phyloP scores from a whole-genome alignment of 2,888 invertebrate species.

The Drosophila borealis region DNA sequence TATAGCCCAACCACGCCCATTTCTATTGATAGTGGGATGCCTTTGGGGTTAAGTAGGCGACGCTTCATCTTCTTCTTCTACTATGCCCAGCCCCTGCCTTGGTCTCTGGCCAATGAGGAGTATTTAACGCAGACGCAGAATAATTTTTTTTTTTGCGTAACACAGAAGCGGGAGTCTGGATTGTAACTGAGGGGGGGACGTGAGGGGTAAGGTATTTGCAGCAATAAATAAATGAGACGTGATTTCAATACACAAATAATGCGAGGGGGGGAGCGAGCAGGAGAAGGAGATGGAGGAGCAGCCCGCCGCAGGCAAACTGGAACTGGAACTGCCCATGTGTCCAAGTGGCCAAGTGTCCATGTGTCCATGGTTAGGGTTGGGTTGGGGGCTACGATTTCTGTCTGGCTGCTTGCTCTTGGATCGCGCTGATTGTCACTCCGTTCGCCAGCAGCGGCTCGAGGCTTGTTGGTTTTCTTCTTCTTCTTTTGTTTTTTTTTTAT shows the following conservation, averaged over 20 bases:
- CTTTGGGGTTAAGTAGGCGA: constrained; percentile 55
- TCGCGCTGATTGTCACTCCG: constrained; percentile 61
- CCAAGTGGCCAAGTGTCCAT: constrained; percentile 9
- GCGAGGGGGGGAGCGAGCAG: constrained; percentile 15
- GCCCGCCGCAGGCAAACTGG: constrained; percentile 28
- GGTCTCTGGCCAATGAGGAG: constrained; percentile 37
- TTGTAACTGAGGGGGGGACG: neutral
- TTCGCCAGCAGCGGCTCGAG: constrained; percentile 16
- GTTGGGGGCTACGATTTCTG: constrained; percentile 31
- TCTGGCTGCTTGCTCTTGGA: constrained; percentile 37
- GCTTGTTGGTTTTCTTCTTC: constrained; percentile 72
- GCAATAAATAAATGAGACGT: constrained; percentile 86
- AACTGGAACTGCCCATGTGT: constrained; percentile 33
- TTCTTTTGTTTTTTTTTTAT: constrained; percentile 81
- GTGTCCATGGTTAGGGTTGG: constrained; percentile 21
- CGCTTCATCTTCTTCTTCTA: constrained; percentile 38
- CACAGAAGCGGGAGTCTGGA: constrained; percentile 43
- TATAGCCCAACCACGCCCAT: neutral
- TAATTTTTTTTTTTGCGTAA: constrained; percentile 59
- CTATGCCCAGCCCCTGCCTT: constrained; percentile 22
- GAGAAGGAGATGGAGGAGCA: constrained; percentile 4
- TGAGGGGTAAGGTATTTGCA: constrained; percentile 60
- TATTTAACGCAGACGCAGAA: constrained; percentile 68
- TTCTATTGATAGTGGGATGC: neutral
- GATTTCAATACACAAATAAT: constrained; percentile 85